phyloP scores from a whole-genome alignment of 2,797 vertebrate species.

The Rhinella marina region DNA sequence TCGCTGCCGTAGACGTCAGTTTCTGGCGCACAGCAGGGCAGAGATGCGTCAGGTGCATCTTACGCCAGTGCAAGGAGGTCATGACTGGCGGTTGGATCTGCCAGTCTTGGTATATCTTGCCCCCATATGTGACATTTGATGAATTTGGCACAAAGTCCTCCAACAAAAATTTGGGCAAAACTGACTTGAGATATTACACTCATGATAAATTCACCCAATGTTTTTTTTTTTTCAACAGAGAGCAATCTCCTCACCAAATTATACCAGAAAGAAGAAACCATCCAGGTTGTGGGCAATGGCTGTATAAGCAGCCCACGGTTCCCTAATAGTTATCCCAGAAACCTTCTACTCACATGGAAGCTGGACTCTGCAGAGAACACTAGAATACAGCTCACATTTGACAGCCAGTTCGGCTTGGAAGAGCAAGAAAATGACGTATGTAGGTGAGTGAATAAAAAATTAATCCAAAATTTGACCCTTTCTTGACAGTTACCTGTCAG shows the following conservation, averaged over 20 bases:
- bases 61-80: too few relatives aligned
- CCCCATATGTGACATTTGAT: too few relatives aligned
- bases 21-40: too few relatives aligned
- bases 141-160: too few relatives aligned
- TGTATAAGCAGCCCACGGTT: slow-evolving; percentile 91
- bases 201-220: too few relatives aligned
- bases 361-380: slow-evolving; percentile 84
- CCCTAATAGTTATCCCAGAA: slow-evolving; percentile 92
- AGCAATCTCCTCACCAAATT: slow-evolving; percentile 95
- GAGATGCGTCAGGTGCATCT: too few relatives aligned
- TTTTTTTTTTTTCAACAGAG: slow-evolving; percentile 82
- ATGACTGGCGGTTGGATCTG: too few relatives aligned
- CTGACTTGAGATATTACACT: too few relatives aligned
- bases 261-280: slow-evolving; percentile 89
- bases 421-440: slow-evolving; percentile 92
- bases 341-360: slow-evolving; percentile 91
- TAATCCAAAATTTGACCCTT: not conserved
- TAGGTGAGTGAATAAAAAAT: slow-evolving; percentile 78
- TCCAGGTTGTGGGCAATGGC: slow-evolving; percentile 83
- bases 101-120: too few relatives aligned
- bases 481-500: too few relatives aligned
- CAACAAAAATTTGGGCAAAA: too few relatives aligned
- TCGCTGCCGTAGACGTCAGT: too few relatives aligned
- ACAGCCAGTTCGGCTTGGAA: slow-evolving; percentile 91
- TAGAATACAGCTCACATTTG: slow-evolving; percentile 90